Percentiles rank a stretch among this genome's conserved stretches.
Evolutionary conservation across 2,888 invertebrate genomes (phyloP).

Genomic region (Pristionchus exspectatus): DNA sequence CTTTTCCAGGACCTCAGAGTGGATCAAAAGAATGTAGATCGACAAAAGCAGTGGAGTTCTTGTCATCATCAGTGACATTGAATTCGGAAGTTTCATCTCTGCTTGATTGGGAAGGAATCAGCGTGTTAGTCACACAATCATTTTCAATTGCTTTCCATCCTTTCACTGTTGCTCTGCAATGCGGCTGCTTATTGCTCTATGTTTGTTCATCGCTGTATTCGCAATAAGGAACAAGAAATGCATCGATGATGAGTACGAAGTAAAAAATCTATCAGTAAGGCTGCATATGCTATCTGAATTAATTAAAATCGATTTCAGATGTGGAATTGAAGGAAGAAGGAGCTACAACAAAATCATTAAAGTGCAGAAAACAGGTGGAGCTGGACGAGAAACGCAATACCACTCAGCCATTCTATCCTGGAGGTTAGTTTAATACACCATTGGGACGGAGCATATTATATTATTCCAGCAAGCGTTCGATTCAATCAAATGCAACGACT

Average conservation of each 20-base stretch:
- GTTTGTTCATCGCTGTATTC: neutral
- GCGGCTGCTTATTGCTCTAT: neutral
- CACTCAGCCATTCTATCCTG: neutral
- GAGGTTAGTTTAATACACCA: neutral
- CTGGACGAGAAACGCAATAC: neutral
- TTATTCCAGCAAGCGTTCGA: neutral
- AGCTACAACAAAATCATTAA: neutral
- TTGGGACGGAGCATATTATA: neutral
- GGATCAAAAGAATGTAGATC: neutral
- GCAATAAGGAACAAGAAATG: neutral
- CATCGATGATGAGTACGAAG: neutral
- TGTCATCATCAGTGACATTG: neutral
- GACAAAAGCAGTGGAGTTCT: neutral
- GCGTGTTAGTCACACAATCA: neutral
- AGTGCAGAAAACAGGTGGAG: neutral
- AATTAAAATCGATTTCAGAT: neutral
- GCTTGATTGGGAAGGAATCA: neutral
- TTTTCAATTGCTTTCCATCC: neutral
- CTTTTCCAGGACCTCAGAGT: conserved; percentile 10
- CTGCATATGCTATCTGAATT: neutral
- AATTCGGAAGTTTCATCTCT: neutral
- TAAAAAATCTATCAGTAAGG: too few species aligned
- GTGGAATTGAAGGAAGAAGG: neutral
- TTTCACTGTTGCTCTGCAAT: neutral
- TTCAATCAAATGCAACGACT: conserved; percentile 53